A percentile compares a stretch with the other conserved stretches of the same genome.
phyloP scores from a whole-genome alignment of 2,888 invertebrate species.

The Folsomia manolachei region DNA sequence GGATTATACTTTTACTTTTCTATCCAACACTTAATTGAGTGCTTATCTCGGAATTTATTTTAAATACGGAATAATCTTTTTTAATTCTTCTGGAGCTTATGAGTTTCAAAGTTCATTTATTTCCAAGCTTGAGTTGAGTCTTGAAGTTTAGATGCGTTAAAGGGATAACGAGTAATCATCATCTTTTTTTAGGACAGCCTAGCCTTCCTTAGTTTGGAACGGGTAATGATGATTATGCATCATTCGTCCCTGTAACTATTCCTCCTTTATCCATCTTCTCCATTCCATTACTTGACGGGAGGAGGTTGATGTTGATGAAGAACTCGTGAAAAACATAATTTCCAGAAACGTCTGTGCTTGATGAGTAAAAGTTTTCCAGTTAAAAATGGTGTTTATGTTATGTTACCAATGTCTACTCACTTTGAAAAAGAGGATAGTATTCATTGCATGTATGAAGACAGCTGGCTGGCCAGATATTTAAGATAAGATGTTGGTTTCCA shows the following conservation, averaged over 20 bases:
- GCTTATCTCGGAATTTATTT: neutral
- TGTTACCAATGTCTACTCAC: no score
- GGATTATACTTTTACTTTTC: neutral
- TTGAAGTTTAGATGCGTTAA: no score
- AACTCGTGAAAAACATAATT: conserved; percentile 32
- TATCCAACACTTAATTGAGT: neutral
- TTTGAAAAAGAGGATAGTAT: no score
- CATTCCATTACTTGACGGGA: neutral
- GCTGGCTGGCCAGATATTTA: neutral
- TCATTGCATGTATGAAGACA: neutral
- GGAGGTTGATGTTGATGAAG: conserved; percentile 21
- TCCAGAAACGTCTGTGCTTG: conserved; percentile 11
- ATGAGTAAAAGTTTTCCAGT: conserved; percentile 14
- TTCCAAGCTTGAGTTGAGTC: neutral
- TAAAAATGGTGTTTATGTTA: conserved; percentile 11
- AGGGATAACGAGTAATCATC: no score
- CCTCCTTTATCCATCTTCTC: neutral
- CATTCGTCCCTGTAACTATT: neutral
- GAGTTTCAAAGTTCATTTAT: neutral
- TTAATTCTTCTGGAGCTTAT: neutral
- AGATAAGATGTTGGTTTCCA: neutral
- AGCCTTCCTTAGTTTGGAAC: no score
- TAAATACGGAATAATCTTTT: neutral
- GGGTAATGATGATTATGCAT: neutral
- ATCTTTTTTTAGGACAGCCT: no score